These are phyloP conservation scores for Sturnira hondurensis DNA, from an alignment of 2,113 vertebrate genomes.

Conservation along the genomic window DNA sequence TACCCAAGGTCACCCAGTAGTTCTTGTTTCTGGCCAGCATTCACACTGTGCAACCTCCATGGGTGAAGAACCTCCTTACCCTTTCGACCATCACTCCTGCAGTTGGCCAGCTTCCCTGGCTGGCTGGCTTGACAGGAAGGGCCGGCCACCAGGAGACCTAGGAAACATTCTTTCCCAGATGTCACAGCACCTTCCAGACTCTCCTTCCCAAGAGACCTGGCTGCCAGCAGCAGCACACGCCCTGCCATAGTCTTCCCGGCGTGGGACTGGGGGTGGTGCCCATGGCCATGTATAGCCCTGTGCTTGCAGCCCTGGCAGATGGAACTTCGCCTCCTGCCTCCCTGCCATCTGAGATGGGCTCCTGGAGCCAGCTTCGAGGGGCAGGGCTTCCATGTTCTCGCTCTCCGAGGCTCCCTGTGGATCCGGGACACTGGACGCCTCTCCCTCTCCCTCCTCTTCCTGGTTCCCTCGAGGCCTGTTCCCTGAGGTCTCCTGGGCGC, in stretches of 20 bases:
- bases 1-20: neutral
- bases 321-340: neutral
- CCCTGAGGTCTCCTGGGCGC: neutral
- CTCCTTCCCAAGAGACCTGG: neutral
- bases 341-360: neutral
- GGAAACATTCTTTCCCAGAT: neutral
- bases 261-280: fast-evolving
- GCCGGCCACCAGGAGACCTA: neutral
- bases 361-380: neutral
- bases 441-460: neutral
- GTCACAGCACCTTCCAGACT: neutral
- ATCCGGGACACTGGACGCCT: neutral
- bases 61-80: neutral
- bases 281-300: too few species aligned
- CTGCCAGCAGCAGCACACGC: neutral
- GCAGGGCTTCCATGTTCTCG: fast-evolving
- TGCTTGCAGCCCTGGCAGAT: neutral
- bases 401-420: neutral
- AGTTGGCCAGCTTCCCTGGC: neutral
- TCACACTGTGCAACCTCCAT: neutral
- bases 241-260: neutral
- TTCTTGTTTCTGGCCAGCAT: neutral
- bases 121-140: neutral
- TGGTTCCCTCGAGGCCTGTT: neutral
- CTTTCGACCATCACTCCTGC: neutral